Base-by-base conservation (phyloP, 2,888 invertebrate species). In the Pycnomerus fuliginosus region DNA sequence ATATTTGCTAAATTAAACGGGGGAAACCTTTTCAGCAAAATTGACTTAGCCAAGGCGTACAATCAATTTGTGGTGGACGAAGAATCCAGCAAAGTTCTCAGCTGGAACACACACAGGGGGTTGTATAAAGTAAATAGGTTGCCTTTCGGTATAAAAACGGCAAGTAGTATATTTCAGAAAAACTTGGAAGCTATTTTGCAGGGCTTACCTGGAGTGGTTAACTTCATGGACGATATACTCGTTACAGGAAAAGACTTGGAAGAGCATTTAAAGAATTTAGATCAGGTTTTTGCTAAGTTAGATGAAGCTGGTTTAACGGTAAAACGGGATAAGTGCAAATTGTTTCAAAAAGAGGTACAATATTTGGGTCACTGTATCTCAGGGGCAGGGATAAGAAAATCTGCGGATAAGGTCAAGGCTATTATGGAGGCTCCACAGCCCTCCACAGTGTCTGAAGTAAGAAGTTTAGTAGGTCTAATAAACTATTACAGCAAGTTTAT, bases 401-500 rank as follows among this genome's bases (percentile, higher is more conserved):
- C 42, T 3, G 20, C 30, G 4, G 37, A 44, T 2, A 61, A 60
- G 46, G 48, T 60, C 1, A 22, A 41, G 5, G 56, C 55, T 5
- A 58, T 65, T 17, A 1, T 51, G 0, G 32, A 53, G 1, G 52
- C 56, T 1, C 55, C 54, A 7, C 12, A 1, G 8, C 62, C 61
- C 3, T 31, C 7, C 3, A 47, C 56, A 40, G 37, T 38, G 1
- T 42, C 52, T n/a, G 36, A 60, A 31, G 25, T 64, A 13, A 37
- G 31, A 22, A 56, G 60, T 28, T 59, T 62, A 41, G 35, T 55
- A 1, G 61, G 62, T 7, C 22, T 58, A 16, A 41, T 62, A n/a
- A 67, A 61, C 31, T 70, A 63, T 44, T 69, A 68, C 40, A 49
- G 59, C 1, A 60, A 56, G 43, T 69, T 68, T 49, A 44, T 68